Percentiles rank a stretch among this genome's conserved stretches.
These are phyloP conservation scores for Aleiodes testaceus DNA, from an alignment of 2,888 invertebrate genomes.

Conservation along the genomic window DNA sequence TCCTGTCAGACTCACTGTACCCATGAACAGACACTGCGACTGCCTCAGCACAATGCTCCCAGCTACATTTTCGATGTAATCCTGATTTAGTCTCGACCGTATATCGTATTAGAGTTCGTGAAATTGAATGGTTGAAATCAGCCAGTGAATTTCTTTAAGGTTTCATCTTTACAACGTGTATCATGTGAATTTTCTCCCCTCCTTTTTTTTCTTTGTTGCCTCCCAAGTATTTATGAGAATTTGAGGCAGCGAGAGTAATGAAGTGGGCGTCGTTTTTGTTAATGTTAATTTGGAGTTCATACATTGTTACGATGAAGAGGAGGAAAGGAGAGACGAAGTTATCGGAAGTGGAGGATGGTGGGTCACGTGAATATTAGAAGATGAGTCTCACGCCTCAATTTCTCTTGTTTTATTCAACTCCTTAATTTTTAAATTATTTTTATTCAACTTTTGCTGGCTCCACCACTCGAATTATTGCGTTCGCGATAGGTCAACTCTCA, in stretches of 20 bases:
- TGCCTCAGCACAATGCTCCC: conserved; percentile 47
- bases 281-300: conserved; percentile 24
- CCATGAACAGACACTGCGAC: conserved; percentile 28
- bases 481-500: conserved; percentile 30
- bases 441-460: not conserved
- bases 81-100: conserved; percentile 66
- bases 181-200: conserved; percentile 1
- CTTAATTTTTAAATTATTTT: not conserved
- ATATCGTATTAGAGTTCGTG: conserved; percentile 66
- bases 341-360: conserved; percentile 28
- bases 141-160: conserved; percentile 47
- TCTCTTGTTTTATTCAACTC: not conserved
- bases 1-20: conserved; percentile 32
- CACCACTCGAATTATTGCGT: conserved; percentile 51
- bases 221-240: conserved; percentile 1
- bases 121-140: conserved; percentile 67
- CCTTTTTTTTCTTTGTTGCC: not conserved
- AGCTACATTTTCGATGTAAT: conserved; percentile 60
- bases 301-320: conserved; percentile 3
- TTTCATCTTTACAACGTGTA: conserved; percentile 35
- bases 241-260: conserved; percentile 15
- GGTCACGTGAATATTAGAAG: conserved; percentile 23
- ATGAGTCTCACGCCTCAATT: conserved; percentile 17
- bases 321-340: not conserved
- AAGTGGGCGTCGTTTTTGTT: conserved; percentile 30